Evolutionary conservation across 1,140 invertebrate genomes (phyloP).

Genomic region (Helicorthomorpha holstii): DNA sequence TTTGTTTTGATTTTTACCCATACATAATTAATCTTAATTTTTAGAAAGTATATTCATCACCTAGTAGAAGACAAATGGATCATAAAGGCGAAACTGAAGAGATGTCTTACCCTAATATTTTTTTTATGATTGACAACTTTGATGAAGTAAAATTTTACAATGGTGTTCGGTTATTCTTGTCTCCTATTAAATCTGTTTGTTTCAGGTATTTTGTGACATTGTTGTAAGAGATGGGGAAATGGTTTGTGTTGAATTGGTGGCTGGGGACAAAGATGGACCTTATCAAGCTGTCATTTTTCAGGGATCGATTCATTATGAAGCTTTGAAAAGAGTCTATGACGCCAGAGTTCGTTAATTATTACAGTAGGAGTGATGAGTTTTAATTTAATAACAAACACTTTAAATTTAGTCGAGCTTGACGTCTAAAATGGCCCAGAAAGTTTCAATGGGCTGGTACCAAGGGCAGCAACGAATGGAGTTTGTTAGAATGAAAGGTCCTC

Average conservation of each 20-base stretch:
- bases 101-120: slow-evolving; percentile 97
- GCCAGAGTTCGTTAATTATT: slow-evolving; percentile 50
- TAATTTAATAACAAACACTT: too few species aligned
- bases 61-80: slow-evolving; percentile 89
- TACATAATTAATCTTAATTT: not conserved
- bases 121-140: slow-evolving; percentile 98
- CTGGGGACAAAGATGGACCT: slow-evolving; percentile 60
- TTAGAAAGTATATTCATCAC: slow-evolving; percentile 83
- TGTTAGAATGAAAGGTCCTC: slow-evolving; percentile 91
- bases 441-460: slow-evolving; percentile 83
- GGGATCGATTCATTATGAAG: slow-evolving; percentile 92
- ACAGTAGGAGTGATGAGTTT: too few species aligned
- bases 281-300: slow-evolving; percentile 87
- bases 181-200: slow-evolving; percentile 5
- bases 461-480: slow-evolving; percentile 81
- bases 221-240: slow-evolving; percentile 93
- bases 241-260: slow-evolving; percentile 93
- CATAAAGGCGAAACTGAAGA: slow-evolving; percentile 95
- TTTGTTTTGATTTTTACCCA: not conserved
- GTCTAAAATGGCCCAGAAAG: slow-evolving; percentile 84
- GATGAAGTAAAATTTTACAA: slow-evolving; percentile 55
- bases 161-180: not conserved
- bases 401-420: slow-evolving; percentile 69
- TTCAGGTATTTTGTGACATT: slow-evolving; percentile 73
- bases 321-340: slow-evolving; percentile 91